Evolutionary conservation across 2,888 invertebrate species (phyloP).

Genomic region (Rhaphigaster nebulosa): DNA sequence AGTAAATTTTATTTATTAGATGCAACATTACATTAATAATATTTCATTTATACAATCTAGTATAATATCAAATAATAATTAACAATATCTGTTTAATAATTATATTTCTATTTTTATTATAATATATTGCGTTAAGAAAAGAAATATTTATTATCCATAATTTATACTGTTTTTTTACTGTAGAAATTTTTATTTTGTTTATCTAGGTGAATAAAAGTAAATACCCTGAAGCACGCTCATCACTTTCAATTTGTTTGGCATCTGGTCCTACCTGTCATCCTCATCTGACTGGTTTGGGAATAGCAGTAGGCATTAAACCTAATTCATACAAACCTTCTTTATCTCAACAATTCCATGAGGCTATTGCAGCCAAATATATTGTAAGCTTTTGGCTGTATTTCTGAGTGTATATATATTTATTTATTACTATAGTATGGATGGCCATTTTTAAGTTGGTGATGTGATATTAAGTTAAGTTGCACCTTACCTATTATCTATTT

Average conservation of each 20-base stretch:
- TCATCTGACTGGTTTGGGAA: conserved; percentile 56
- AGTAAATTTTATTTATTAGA: too few species aligned
- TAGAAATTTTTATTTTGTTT: not conserved
- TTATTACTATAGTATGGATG: too few species aligned
- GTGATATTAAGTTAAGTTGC: not conserved
- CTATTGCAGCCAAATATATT: conserved; percentile 61
- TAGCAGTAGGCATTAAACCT: conserved; percentile 62
- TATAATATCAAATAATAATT: too few species aligned
- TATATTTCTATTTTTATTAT: not conserved
- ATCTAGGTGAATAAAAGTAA: conserved; percentile 56
- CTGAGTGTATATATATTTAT: too few species aligned
- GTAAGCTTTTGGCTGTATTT: conserved; percentile 51
- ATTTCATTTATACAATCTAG: too few species aligned
- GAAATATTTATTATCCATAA: not conserved
- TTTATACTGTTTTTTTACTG: not conserved
- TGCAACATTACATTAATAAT: too few species aligned
- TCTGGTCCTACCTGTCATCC: conserved; percentile 57
- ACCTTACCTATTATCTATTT: not conserved
- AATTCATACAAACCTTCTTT: conserved; percentile 59
- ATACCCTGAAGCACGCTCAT: conserved; percentile 58
- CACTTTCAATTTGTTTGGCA: conserved; percentile 53
- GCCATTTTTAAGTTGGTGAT: not conserved
- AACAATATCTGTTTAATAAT: not conserved
- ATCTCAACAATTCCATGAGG: conserved; percentile 62
- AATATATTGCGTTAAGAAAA: not conserved